phyloP scores from a whole-genome alignment of 1,140 invertebrate species.

The Zaprionus ghesquierei region DNA sequence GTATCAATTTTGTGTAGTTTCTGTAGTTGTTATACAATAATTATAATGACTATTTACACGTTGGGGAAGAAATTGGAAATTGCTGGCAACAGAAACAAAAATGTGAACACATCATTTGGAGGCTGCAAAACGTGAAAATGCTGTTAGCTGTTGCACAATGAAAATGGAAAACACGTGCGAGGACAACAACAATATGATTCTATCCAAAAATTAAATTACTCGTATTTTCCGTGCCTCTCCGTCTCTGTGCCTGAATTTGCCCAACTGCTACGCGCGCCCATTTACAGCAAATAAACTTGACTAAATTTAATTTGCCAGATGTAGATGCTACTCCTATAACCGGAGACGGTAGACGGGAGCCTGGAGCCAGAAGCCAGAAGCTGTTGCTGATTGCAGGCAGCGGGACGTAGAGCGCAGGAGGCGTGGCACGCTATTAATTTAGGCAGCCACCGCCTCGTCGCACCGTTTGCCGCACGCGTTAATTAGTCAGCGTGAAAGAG shows the following conservation, averaged over 20 bases:
- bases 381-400: neutral
- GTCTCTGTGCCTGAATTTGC: slow-evolving; percentile 4
- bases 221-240: neutral
- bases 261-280: slow-evolving; percentile 21
- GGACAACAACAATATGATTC: neutral
- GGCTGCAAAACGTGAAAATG: slow-evolving; percentile 4
- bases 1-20: slow-evolving; percentile 14
- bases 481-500: slow-evolving; percentile 46
- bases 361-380: neutral
- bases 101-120: slow-evolving; percentile 16
- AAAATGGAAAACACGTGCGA: slow-evolving; percentile 54
- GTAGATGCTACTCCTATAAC: neutral
- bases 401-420: neutral
- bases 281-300: slow-evolving; percentile 71
- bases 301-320: slow-evolving; percentile 64
- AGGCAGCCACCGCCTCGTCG: slow-evolving; percentile 15
- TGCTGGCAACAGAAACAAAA: slow-evolving; percentile 24
- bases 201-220: slow-evolving; percentile 22
- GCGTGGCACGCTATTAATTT: slow-evolving; percentile 56
- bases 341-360: neutral
- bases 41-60: slow-evolving; percentile 77
- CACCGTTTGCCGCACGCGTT: slow-evolving; percentile 41
- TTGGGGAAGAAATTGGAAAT: slow-evolving; percentile 5
- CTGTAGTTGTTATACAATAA: slow-evolving; percentile 44
- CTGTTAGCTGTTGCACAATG: slow-evolving; percentile 7